These are phyloP conservation scores for Muntiacus reevesi DNA, from an alignment of 2,113 vertebrate species.

Conservation along the genomic window DNA sequence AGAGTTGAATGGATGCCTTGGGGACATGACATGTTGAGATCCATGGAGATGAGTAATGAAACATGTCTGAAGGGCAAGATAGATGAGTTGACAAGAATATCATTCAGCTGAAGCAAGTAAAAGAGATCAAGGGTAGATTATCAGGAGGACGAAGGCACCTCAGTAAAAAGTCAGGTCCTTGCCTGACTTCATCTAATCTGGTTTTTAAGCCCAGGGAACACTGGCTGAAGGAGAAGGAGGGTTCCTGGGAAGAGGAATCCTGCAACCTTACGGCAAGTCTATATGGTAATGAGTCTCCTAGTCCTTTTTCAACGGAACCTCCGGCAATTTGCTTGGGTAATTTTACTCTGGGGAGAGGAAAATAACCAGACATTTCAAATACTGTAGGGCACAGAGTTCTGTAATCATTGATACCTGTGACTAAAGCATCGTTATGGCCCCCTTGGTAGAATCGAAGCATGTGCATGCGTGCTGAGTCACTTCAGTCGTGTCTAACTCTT, in stretches of 20 bases:
- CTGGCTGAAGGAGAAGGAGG: neutral
- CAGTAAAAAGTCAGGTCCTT: neutral
- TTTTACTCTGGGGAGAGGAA: neutral
- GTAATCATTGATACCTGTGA: neutral
- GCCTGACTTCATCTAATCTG: neutral
- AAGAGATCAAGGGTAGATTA: neutral
- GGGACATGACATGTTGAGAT: neutral
- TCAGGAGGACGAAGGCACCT: neutral
- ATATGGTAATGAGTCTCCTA: neutral
- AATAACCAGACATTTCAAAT: neutral
- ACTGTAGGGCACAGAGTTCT: neutral
- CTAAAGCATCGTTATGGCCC: neutral
- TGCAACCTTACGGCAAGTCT: neutral
- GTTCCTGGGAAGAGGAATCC: neutral
- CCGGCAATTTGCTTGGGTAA: neutral
- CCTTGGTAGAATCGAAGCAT: neutral
- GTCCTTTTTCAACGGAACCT: neutral
- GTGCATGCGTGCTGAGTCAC: rapidly evolving
- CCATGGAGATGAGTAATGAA: neutral
- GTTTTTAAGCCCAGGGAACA: neutral
- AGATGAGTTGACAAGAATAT: neutral
- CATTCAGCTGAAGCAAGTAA: neutral
- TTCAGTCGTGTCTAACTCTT: neutral
- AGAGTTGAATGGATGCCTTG: neutral
- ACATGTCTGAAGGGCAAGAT: neutral